Evolutionary conservation across 2,888 invertebrate genomes (phyloP).

Genomic region (Trypoxylon attenuatum): DNA sequence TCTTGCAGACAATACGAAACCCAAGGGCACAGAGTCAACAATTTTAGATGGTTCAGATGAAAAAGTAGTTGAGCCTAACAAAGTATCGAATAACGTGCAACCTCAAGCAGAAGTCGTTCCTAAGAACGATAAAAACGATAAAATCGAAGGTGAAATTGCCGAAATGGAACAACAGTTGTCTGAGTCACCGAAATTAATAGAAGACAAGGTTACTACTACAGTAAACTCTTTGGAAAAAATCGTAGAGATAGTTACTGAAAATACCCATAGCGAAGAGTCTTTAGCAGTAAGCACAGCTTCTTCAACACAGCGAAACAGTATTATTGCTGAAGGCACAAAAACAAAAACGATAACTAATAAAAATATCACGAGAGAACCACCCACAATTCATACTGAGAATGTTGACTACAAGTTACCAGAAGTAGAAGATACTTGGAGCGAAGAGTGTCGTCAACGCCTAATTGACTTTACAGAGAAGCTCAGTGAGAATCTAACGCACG

Average conservation of each 20-base stretch:
- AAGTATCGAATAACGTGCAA: slow-evolving; percentile 23
- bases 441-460: slow-evolving; percentile 82
- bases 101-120: slow-evolving; percentile 20
- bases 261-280: slow-evolving; percentile 28
- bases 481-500: slow-evolving; percentile 87
- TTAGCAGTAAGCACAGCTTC: slow-evolving; percentile 13
- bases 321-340: slow-evolving; percentile 6
- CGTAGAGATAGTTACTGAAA: slow-evolving; percentile 81
- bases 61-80: slow-evolving; percentile 32
- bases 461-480: slow-evolving; percentile 88
- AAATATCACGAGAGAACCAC: not conserved
- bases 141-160: slow-evolving; percentile 17
- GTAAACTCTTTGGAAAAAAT: slow-evolving; percentile 82
- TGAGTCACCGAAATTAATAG: slow-evolving; percentile 77
- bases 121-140: too few relatives aligned
- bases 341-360: not conserved
- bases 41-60: slow-evolving; percentile 33
- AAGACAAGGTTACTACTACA: slow-evolving; percentile 81
- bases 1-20: slow-evolving; percentile 24
- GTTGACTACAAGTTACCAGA: slow-evolving; percentile 38
- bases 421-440: slow-evolving; percentile 76
- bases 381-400: slow-evolving; percentile 6
- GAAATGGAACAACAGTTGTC: slow-evolving; percentile 16
- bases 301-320: slow-evolving; percentile 11
- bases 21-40: slow-evolving; percentile 36